Percentiles rank a stretch among this genome's conserved stretches.
Evolutionary conservation across 2,113 vertebrate genomes (phyloP).

Genomic region (Phalacrocorax aristotelis): DNA sequence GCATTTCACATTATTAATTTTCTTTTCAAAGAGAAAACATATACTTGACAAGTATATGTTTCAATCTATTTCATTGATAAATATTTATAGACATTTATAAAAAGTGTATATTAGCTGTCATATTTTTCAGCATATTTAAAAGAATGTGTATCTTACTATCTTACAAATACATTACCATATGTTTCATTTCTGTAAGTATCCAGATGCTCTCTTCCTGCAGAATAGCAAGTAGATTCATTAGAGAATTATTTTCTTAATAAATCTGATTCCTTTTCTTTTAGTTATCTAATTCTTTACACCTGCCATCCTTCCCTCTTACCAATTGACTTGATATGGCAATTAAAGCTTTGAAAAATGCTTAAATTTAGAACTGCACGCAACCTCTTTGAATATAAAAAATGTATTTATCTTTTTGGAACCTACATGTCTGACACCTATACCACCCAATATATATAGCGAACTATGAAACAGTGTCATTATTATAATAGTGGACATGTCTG

Average conservation of each 20-base stretch:
- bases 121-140: constrained; percentile 61
- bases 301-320: neutral
- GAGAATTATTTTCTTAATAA: neutral
- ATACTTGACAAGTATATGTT: constrained; percentile 3
- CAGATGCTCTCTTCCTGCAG: constrained; percentile 34
- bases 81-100: constrained; percentile 34
- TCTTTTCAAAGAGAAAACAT: neutral
- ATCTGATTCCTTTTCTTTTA: neutral
- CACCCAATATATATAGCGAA: neutral
- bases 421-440: neutral
- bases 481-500: neutral
- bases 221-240: neutral
- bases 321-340: neutral
- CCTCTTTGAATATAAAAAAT: neutral
- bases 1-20: neutral
- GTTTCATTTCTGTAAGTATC: constrained; percentile 31
- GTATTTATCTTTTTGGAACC: neutral
- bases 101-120: neutral
- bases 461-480: neutral
- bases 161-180: neutral
- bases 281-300: neutral
- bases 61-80: constrained; percentile 31
- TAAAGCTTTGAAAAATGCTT: neutral
- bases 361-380: neutral
- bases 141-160: neutral